Conservation (phyloP, 2,888 invertebrate genomes). For the Drosophila greeni region DNA sequence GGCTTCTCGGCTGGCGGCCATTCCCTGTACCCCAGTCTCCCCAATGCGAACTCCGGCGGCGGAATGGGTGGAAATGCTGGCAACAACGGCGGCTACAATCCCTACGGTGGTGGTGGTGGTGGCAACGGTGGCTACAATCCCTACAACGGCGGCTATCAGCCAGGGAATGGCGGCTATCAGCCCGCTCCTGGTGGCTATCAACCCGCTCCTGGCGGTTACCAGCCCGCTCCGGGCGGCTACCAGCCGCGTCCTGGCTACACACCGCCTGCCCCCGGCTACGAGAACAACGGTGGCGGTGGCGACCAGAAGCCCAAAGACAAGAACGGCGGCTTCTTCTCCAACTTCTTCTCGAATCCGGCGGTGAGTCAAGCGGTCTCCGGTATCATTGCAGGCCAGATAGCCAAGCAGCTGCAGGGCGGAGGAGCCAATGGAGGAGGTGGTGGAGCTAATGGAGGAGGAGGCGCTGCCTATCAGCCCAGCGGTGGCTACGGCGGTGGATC, state of each 20-base stretch:
- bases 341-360: conserved; percentile 76
- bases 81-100: conserved; percentile 3
- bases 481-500: conserved; percentile 58
- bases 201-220: conserved; percentile 61
- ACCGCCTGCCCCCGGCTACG: conserved; percentile 74
- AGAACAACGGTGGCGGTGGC: conserved; percentile 54
- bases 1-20: conserved; percentile 78
- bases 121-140: conserved; percentile 51
- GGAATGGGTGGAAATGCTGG: conserved; percentile 6
- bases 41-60: conserved; percentile 51
- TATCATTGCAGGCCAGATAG: conserved; percentile 77
- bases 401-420: conserved; percentile 76
- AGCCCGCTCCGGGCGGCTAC: conserved; percentile 54
- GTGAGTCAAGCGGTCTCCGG: conserved; percentile 78
- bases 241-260: conserved; percentile 65
- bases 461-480: conserved; percentile 62
- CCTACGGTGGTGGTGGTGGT: conserved; percentile 22
- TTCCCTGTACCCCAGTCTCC: conserved; percentile 75
- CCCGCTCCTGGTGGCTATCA: conserved; percentile 69
- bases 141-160: conserved; percentile 63
- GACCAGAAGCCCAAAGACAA: conserved; percentile 74
- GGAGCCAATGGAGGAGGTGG: conserved; percentile 70
- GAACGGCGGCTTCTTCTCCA: conserved; percentile 76
- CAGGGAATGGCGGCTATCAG: conserved; percentile 53
- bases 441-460: conserved; percentile 51